Evolutionary conservation across 2,113 vertebrate genomes (phyloP), one percentile per base, ranked within the genome.

Genomic region (Mustela nigripes): DNA sequence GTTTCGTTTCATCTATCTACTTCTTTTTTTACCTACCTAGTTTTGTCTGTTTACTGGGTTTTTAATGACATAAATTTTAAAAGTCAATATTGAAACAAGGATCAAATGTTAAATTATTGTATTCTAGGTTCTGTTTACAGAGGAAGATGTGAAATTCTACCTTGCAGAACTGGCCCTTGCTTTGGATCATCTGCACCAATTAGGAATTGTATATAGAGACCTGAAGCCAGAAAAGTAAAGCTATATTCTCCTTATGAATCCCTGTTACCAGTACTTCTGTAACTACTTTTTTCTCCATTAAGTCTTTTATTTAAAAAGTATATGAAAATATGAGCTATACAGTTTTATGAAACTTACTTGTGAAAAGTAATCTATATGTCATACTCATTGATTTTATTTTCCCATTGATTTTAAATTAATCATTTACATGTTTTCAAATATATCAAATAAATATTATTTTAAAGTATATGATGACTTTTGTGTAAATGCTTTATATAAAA

Each of bases 71-170:
- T 76, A 92, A 80, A 73, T 89, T 96, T 98, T 98, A 94, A 97
- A 97, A 98, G 97, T 96, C 98, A 97, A 97, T 98, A 98, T 96
- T 98, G 86, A 98, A 98, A 98, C 97, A 98, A 98, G 99, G 99
- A 99, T 99, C 99, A 99, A 99, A 99, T 99, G 99, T 99, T 99
- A 99, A 99, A 99, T 99, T 99, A 99, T 99, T 99, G 99, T 99
- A 99, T 99, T 99, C 99, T 99, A 99, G 99, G 99, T 99, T 99
- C 99, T 99, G 99, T 99, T 99, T 99, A 99, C 99, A 99, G 99
- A 99, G 99, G 99, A 99, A 99, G 99, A 99, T 99, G 99, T 99
- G 99, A 99, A 99, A 99, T 99, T 99, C 99, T 99, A 99, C 99
- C 99, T 99, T 99, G 99, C 99, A 99, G 99, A 99, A 99, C 99